Evolutionary conservation across 2,888 invertebrate species (phyloP), one percentile per base, ranked within the genome.

Genomic region (Caenorhabditis sp.): DNA sequence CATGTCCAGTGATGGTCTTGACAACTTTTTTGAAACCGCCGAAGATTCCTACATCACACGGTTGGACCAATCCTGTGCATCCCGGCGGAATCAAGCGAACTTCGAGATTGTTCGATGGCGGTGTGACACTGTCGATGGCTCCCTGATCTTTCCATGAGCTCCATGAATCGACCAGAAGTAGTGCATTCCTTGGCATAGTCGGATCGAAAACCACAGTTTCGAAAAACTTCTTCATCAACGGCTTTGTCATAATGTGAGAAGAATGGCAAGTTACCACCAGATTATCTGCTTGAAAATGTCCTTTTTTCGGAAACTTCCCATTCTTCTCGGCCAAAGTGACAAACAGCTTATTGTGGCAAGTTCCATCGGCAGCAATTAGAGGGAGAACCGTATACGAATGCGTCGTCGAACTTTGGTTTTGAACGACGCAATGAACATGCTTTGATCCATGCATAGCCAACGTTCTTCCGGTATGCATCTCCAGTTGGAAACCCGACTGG

Each of bases 361-460:
- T 19, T 0, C 85, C 85, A 44, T 80, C 75, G 14, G 76, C 68
- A 38, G 19, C 51, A 16, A 80, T 49, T 8, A 76, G n/a, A 1
- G 85, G 82, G 73, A 82, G 64, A 0, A 69, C 28, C 0, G 69
- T 69, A 22, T 54, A 69, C 3, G 38, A 22, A 14, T 69, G 69
- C 5, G 38, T 54, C 5, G 54, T 54, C 14, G 69, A 31, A 2
- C 10, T 8, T 3, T 22, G 24, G 12, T 16, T 51, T 28, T 38
- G 35, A 24, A 28, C 69, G 8, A 35, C 54, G 35, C 24, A 26
- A 7, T 22, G 38, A 4, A 69, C 69, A 12, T 54, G 22, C 24
- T 54, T 54, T 1, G 22, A 10, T 14, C 69, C 69, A 6, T 19
- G 35, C 2, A 24, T 7, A 0, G 69, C 69, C 12, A 69, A 22